phyloP scores from a whole-genome alignment of 1,140 invertebrate genomes.

The Neodiprion pinetum region DNA sequence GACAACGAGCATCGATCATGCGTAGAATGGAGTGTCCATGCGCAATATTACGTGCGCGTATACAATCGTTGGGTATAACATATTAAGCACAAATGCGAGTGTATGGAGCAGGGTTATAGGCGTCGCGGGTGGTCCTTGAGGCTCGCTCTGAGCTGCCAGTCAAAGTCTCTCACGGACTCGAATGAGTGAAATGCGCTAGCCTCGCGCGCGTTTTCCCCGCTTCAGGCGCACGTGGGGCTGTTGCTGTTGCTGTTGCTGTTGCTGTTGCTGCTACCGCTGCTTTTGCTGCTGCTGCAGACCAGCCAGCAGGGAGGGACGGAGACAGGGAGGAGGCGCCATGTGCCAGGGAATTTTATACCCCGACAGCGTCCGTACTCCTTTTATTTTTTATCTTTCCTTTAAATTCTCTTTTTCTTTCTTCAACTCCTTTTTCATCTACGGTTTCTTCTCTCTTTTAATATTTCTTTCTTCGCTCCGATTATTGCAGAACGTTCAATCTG shows the following conservation, averaged over 20 bases:
- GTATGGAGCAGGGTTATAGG: slow-evolving; percentile 3
- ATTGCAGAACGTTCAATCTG: too few species aligned
- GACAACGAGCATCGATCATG: too few species aligned
- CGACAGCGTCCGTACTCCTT: background rate
- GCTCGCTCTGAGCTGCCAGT: slow-evolving; percentile 34
- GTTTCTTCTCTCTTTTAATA: background rate
- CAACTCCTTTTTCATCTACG: background rate
- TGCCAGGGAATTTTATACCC: slow-evolving; percentile 5
- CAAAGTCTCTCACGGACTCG: slow-evolving; percentile 38
- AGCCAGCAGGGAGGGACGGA: slow-evolving; percentile 15
- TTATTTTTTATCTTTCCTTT: background rate
- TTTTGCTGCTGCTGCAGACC: slow-evolving; percentile 8
- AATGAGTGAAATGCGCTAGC: slow-evolving; percentile 14
- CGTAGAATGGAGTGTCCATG: too few species aligned
- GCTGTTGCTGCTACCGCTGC: background rate
- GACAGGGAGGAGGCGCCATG: background rate
- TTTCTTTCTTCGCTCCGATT: background rate
- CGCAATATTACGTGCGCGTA: too few species aligned
- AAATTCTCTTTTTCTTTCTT: too few species aligned
- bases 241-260: background rate
- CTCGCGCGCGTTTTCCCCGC: background rate
- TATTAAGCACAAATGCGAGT: too few species aligned
- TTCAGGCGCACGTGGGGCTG: background rate
- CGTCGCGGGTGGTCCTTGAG: slow-evolving; percentile 43
- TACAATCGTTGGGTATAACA: too few species aligned